phyloP scores from a whole-genome alignment of 2,113 vertebrate species.

The Orthonyx spaldingii region DNA sequence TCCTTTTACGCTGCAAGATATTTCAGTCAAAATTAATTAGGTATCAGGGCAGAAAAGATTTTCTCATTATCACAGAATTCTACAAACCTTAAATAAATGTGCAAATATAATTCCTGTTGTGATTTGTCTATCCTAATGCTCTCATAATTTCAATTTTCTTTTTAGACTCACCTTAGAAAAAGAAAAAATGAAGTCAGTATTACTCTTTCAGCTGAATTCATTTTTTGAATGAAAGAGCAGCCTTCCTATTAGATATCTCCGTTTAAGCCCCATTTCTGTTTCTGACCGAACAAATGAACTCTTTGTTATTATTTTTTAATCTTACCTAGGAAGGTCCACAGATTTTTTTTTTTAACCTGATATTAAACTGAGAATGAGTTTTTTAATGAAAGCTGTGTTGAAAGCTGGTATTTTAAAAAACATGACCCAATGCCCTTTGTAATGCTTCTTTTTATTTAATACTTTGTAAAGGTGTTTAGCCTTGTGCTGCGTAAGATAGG shows the following conservation, averaged over 20 bases:
- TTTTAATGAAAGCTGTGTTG: not conserved
- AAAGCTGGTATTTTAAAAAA: not conserved
- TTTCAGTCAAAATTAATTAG: not conserved
- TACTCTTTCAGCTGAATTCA: not conserved
- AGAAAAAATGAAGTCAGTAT: not conserved
- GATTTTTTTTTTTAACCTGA: not conserved
- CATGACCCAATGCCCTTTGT: not conserved
- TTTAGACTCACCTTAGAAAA: not conserved
- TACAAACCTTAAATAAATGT: not conserved
- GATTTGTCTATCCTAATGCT: not conserved
- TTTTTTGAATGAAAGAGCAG: not conserved
- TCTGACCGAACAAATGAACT: not conserved
- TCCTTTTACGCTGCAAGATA: not conserved
- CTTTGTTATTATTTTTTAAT: not conserved
- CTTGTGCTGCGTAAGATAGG: not conserved
- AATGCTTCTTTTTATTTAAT: not conserved
- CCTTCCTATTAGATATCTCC: not conserved
- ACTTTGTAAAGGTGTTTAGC: not conserved
- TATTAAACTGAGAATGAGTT: not conserved
- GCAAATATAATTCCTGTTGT: not conserved
- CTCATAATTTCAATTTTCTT: not conserved
- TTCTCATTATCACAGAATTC: not conserved
- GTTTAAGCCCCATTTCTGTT: not conserved
- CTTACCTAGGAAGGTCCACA: not conserved
- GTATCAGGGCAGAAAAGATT: not conserved